Percentiles rank a stretch among this genome's conserved stretches.
phyloP scores from a whole-genome alignment of 2,888 invertebrate species.

The Boloria selene region DNA sequence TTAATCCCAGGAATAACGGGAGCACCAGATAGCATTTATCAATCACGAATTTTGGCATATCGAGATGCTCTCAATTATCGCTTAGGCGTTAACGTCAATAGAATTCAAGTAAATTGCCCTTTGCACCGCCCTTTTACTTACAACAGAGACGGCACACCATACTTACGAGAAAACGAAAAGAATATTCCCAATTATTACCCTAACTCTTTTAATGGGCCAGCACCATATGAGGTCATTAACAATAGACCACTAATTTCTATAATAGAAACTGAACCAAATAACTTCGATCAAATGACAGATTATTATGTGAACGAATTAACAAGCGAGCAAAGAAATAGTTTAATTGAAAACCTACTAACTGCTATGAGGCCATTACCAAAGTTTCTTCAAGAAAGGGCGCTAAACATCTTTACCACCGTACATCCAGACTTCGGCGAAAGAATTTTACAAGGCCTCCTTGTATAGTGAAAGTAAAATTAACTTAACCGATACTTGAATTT shows the following conservation, averaged over 20 bases:
- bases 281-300: conserved; percentile 90
- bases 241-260: conserved; percentile 81
- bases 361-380: conserved; percentile 87
- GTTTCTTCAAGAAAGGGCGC: conserved; percentile 80
- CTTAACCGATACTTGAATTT: too few relatives aligned
- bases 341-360: conserved; percentile 90
- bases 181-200: conserved; percentile 97
- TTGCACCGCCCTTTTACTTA: conserved; percentile 86
- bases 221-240: conserved; percentile 83
- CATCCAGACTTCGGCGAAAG: conserved; percentile 88
- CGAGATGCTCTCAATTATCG: conserved; percentile 91
- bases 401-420: conserved; percentile 90
- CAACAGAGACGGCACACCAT: conserved; percentile 92
- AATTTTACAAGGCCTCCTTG: conserved; percentile 36
- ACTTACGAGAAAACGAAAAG: conserved; percentile 88
- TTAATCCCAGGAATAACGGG: conserved; percentile 94
- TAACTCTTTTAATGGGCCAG: conserved; percentile 94
- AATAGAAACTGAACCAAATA: conserved; percentile 90
- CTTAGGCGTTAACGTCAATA: conserved; percentile 94
- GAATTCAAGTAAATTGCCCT: conserved; percentile 97
- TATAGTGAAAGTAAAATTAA: too few relatives aligned
- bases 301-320: conserved; percentile 90
- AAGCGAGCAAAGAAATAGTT: conserved; percentile 86
- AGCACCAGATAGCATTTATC: conserved; percentile 94
- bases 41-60: conserved; percentile 91